Evolutionary conservation across 2,888 invertebrate genomes (phyloP).

Genomic region (Autographa pulchrina): DNA sequence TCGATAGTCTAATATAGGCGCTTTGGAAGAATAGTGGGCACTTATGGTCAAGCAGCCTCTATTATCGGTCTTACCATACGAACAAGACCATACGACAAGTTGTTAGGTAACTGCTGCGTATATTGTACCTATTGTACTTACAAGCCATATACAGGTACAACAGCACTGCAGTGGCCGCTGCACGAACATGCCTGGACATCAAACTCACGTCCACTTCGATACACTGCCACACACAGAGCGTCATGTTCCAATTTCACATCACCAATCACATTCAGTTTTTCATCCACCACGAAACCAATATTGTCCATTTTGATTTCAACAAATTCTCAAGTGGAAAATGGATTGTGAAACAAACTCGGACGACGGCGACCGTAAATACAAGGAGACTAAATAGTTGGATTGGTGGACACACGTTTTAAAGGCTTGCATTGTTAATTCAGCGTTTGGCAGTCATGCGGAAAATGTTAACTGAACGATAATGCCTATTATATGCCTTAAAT

Average conservation of each 20-base stretch:
- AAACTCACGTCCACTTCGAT: constrained; percentile 51
- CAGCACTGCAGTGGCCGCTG: constrained; percentile 30
- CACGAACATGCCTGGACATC: constrained; percentile 19
- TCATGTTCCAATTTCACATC: constrained; percentile 42
- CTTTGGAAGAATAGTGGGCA: too few relatives aligned
- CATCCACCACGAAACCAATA: constrained; percentile 75
- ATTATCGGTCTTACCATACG: too few relatives aligned
- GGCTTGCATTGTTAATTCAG: constrained; percentile 69
- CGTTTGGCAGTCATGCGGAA: constrained; percentile 68
- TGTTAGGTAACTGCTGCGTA: too few relatives aligned
- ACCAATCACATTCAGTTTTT: constrained; percentile 62
- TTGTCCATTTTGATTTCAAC: constrained; percentile 73
- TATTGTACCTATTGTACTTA: constrained; percentile 58
- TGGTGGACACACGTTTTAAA: constrained; percentile 55
- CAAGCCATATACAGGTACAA: constrained; percentile 67
- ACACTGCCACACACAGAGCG: constrained; percentile 54
- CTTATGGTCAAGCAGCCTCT: too few relatives aligned
- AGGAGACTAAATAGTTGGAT: constrained; percentile 57
- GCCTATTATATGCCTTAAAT: constrained; percentile 44
- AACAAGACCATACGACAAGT: too few relatives aligned
- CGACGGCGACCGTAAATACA: constrained; percentile 9
- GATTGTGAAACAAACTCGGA: background rate
- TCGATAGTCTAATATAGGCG: too few relatives aligned
- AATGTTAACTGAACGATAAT: constrained; percentile 54
- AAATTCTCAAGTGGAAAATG: too few relatives aligned